Base-by-base conservation (phyloP, 2,113 vertebrate genomes). In the Prionailurus bengalensis region DNA sequence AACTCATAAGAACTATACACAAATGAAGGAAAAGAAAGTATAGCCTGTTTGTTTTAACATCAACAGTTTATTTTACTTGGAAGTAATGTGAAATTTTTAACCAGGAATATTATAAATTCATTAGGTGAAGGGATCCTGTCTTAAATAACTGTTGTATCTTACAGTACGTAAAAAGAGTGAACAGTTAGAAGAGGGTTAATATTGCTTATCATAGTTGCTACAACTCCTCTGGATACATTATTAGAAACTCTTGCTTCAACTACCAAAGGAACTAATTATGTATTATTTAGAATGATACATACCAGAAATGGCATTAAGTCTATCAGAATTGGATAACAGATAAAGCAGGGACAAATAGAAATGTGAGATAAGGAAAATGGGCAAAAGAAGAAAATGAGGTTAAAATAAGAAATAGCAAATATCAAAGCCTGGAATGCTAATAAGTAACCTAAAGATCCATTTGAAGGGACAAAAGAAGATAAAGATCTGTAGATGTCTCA, bases 361-460 rank as follows among this genome's bases (percentile, higher is more conserved):
- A 36, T 39, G n/a, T 21, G 51, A 39, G 15, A 11, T 73, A 81
- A 82, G 53, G 7, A 53, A 53, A 76, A 58, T 0, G 1, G 10
- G 33, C 31, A 83, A 91, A 86, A 55, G 42, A 97, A 81, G 10
- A 74, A 70, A 78, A 31, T 36, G 7, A 94, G 58, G 42, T 11
- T 66, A 19, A 92, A 89, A 78, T 87, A 73, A 42, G 36, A 66
- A 92, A 92, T 27, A 31, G 21, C 39, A 94, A 91, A 48, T 51
- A 73, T 73, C 61, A 89, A 96, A 97, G 48, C 65, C 51, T 78
- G 4, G 53, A 33, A 31, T 63, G 88, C 51, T 83, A 79, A 74
- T 91, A 86, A 83, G 25, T 89, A 96, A 90, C 39, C 31, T 23
- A 27, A 91, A 66, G 31, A 51, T 42, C 83, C 25, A 73, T 21